Conservation (phyloP, 2,113 vertebrate genomes). For the Rhodinocichla rosea region DNA sequence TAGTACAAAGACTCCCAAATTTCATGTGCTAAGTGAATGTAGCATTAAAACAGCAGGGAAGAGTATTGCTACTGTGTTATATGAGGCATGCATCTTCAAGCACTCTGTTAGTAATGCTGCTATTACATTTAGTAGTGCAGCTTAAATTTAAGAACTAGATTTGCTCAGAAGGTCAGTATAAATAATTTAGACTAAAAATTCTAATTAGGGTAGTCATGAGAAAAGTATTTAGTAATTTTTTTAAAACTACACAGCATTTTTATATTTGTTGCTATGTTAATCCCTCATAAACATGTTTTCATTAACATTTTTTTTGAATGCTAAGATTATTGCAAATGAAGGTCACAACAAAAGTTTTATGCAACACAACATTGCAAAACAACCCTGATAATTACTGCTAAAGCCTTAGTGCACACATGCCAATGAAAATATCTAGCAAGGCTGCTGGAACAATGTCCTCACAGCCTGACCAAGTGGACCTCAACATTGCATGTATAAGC, state of each 20-base stretch:
- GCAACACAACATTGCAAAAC: not conserved
- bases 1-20: not conserved
- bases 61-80: not conserved
- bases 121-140: not conserved
- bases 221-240: not conserved
- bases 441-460: not conserved
- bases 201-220: not conserved
- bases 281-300: conserved; percentile 10
- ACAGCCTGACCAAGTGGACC: not conserved
- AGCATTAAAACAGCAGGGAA: not conserved
- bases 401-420: not conserved
- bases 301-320: conserved; percentile 14
- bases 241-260: not conserved
- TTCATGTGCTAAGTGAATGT: not conserved
- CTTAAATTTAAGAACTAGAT: not conserved
- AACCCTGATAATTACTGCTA: not conserved
- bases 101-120: not conserved
- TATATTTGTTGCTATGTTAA: conserved; percentile 17
- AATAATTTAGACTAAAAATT: conserved; percentile 24
- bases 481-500: not conserved
- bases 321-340: conserved; percentile 26
- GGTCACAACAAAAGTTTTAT: conserved; percentile 12
- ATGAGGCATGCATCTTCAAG: not conserved
- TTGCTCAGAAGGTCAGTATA: conserved; percentile 7
- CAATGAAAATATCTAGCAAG: not conserved